A percentile compares a stretch with the other conserved stretches of the same genome.
Evolutionary conservation across 2,888 invertebrate genomes (phyloP).

Genomic region (Apamea monoglypha): DNA sequence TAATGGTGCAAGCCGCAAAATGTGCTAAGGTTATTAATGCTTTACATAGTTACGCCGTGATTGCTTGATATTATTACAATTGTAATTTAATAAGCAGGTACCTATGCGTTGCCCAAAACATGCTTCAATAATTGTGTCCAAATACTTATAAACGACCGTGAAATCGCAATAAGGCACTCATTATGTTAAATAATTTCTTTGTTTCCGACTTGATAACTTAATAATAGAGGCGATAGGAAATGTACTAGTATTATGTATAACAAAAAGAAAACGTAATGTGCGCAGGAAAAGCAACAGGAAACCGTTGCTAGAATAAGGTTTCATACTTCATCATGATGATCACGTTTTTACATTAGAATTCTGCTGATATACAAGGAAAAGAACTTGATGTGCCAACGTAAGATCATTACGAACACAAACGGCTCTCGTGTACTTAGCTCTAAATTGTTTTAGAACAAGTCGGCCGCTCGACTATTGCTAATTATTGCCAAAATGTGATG

Average conservation of each 20-base stretch:
- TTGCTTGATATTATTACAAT: constrained; percentile 67
- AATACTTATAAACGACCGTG: constrained; percentile 62
- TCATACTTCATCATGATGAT: constrained; percentile 35
- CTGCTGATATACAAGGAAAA: constrained; percentile 58
- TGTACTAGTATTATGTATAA: constrained; percentile 9
- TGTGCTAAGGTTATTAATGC: constrained; percentile 73
- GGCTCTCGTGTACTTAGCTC: constrained; percentile 43
- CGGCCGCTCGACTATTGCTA: constrained; percentile 72
- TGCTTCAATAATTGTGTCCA: constrained; percentile 63
- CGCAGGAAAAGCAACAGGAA: constrained; percentile 43
- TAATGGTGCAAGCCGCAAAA: constrained; percentile 73
- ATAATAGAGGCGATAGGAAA: constrained; percentile 30
- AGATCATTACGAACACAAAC: constrained; percentile 42
- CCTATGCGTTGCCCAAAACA: constrained; percentile 60
- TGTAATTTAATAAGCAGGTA: constrained; percentile 64
- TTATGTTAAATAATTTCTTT: constrained; percentile 55
- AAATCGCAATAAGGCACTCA: constrained; percentile 56
- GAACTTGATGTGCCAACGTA: constrained; percentile 18
- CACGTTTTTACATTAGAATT: constrained; percentile 47
- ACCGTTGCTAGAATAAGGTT: constrained; percentile 27
- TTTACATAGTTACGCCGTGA: constrained; percentile 65
- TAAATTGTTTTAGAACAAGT: constrained; percentile 60
- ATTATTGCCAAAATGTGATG: constrained; percentile 84
- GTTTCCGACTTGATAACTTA: constrained; percentile 43
- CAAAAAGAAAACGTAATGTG: constrained; percentile 33